phyloP scores from a whole-genome alignment of 2,113 vertebrate genomes.

The Oxygymnocypris stewartii region DNA sequence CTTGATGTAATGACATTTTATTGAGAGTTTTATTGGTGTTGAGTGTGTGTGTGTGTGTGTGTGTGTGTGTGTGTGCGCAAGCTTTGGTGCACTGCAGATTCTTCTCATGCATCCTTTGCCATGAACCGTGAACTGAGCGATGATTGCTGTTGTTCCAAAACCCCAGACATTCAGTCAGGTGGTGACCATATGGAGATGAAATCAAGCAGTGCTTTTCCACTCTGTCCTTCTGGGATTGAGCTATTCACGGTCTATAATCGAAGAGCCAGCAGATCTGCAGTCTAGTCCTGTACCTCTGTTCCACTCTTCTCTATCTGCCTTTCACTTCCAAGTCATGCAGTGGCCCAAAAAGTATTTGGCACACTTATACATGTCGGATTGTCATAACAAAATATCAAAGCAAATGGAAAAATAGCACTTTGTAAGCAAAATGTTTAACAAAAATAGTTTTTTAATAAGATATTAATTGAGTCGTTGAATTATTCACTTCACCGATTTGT shows the following conservation, averaged over 20 bases:
- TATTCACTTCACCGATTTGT: not conserved
- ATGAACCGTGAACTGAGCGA: conserved; percentile 6
- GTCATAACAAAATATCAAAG: not conserved
- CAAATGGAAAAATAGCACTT: not conserved
- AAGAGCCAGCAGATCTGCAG: conserved; percentile 65
- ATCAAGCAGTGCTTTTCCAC: conserved; percentile 41
- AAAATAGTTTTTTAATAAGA: not conserved
- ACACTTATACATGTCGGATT: not conserved
- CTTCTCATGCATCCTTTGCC: conserved; percentile 26
- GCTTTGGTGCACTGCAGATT: conserved; percentile 14
- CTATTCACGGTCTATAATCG: conserved; percentile 49
- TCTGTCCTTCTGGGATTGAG: conserved; percentile 47
- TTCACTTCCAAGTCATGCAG: conserved; percentile 5
- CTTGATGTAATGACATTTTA: conserved; percentile 20
- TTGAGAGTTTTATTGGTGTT: conserved; percentile 9
- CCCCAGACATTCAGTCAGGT: conserved; percentile 42
- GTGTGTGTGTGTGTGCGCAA: not conserved
- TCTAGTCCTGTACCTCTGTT: conserved; percentile 51
- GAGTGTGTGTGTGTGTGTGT: not conserved
- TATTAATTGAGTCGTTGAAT: not conserved
- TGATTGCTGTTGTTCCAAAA: conserved; percentile 19
- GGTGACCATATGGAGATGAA: conserved; percentile 40
- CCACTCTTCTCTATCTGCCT: not conserved
- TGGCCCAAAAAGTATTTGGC: not conserved
- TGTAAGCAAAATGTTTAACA: not conserved